Conservation (phyloP, 2,888 invertebrate genomes). For the Dynastes maya region DNA sequence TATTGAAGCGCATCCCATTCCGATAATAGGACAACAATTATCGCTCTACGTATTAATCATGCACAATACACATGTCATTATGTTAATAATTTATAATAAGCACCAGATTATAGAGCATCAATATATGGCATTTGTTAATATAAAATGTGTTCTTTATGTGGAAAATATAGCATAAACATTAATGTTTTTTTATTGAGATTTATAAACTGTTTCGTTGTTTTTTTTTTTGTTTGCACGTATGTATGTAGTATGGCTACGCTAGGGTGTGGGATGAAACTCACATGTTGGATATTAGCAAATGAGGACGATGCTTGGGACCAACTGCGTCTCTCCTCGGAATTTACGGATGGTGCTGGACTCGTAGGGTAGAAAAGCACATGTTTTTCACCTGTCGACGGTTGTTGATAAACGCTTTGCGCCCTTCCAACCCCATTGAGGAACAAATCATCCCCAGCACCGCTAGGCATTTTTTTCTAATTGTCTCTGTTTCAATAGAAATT, state of each 20-base stretch:
- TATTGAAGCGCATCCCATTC: too few relatives aligned
- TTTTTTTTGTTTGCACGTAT: neutral
- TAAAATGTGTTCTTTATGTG: too few relatives aligned
- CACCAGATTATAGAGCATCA: neutral
- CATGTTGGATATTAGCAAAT: constrained; percentile 60
- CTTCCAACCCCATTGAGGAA: constrained; percentile 67
- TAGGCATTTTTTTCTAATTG: constrained; percentile 62
- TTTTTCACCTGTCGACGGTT: constrained; percentile 69
- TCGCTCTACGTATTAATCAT: too few relatives aligned
- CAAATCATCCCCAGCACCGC: constrained; percentile 66
- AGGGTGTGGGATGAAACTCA: constrained; percentile 56
- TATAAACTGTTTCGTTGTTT: too few relatives aligned
- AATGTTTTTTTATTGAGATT: too few relatives aligned
- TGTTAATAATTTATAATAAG: too few relatives aligned
- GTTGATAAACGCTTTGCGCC: constrained; percentile 69
- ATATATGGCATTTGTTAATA: neutral
- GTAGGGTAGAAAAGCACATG: constrained; percentile 71
- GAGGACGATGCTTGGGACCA: constrained; percentile 66
- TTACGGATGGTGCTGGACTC: constrained; percentile 68
- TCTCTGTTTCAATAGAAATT: neutral
- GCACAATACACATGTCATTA: too few relatives aligned
- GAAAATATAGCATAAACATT: too few relatives aligned
- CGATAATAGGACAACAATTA: too few relatives aligned
- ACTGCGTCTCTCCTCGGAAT: constrained; percentile 66
- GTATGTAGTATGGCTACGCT: neutral